These are phyloP conservation scores for Drosophila maculinotata DNA, from an alignment of 2,888 invertebrate species.

Conservation along the genomic window DNA sequence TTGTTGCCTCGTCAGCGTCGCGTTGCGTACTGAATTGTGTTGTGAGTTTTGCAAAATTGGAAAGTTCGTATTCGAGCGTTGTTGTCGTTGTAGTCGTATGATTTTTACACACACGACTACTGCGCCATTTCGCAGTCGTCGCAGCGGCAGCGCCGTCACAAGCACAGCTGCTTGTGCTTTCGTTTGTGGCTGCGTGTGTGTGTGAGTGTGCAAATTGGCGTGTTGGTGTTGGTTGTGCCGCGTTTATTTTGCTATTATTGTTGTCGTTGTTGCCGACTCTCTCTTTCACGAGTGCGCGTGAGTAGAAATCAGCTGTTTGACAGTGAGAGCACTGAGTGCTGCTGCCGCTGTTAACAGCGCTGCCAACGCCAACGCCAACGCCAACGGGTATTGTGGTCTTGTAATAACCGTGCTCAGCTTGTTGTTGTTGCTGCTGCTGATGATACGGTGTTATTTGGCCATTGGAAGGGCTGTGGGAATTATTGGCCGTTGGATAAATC, in stretches of 20 bases:
- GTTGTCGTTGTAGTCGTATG: slow-evolving; percentile 83
- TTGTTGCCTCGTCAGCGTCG: slow-evolving; percentile 72
- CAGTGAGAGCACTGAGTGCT: slow-evolving; percentile 52
- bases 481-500: slow-evolving; percentile 80
- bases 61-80: slow-evolving; percentile 84
- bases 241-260: slow-evolving; percentile 54
- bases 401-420: slow-evolving; percentile 67
- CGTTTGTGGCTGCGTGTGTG: slow-evolving; percentile 52
- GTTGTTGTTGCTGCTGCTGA: slow-evolving; percentile 58
- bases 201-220: slow-evolving; percentile 45
- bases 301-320: slow-evolving; percentile 73
- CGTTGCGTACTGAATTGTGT: slow-evolving; percentile 83
- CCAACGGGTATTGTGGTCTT: slow-evolving; percentile 84
- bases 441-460: slow-evolving; percentile 78
- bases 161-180: slow-evolving; percentile 38
- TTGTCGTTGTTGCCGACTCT: slow-evolving; percentile 30
- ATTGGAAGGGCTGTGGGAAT: slow-evolving; percentile 80
- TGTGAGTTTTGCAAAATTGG: slow-evolving; percentile 83
- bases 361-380: slow-evolving; percentile 39
- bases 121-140: slow-evolving; percentile 60
- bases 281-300: slow-evolving; percentile 50
- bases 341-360: slow-evolving; percentile 47
- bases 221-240: slow-evolving; percentile 35
- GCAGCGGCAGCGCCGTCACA: slow-evolving; percentile 22
- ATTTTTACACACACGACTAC: slow-evolving; percentile 81